Conservation (phyloP, 1,140 invertebrate genomes). For the Lycorma delicatula region DNA sequence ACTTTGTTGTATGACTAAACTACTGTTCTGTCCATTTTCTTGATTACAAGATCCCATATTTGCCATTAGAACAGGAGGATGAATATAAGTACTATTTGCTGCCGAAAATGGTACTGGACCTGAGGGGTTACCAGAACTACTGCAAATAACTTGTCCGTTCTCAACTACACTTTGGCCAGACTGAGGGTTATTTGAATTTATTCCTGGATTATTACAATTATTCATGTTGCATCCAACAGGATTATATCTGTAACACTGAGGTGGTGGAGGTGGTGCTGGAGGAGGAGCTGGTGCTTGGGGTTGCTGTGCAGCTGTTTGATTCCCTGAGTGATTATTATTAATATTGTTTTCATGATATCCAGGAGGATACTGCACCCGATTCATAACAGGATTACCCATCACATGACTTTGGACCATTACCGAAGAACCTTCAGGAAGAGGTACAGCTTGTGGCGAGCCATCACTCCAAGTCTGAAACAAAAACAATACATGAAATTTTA, state of each 20-base stretch:
- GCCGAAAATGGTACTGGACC: no score
- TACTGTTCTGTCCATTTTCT: conserved; percentile 1
- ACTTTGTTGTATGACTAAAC: no score
- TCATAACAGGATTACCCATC: background rate
- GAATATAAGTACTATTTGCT: no score
- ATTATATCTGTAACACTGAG: background rate
- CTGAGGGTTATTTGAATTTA: no score
- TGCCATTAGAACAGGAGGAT: background rate
- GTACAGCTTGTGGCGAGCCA: background rate
- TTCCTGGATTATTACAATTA: no score
- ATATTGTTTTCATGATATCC: background rate
- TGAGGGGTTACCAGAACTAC: no score
- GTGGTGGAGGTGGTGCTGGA: background rate
- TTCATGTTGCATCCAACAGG: no score
- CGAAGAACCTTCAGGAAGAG: background rate
- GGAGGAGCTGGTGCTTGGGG: background rate
- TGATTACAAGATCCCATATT: background rate
- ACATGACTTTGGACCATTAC: background rate
- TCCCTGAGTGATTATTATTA: no score
- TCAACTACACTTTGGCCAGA: no score
- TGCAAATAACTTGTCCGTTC: no score
- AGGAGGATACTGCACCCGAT: background rate
- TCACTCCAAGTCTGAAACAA: background rate
- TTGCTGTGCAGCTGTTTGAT: no score
- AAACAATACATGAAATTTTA: background rate